Evolutionary conservation across 2,888 invertebrate species (phyloP), one percentile per base, ranked within the genome.

Genomic region (Agrochola litura): DNA sequence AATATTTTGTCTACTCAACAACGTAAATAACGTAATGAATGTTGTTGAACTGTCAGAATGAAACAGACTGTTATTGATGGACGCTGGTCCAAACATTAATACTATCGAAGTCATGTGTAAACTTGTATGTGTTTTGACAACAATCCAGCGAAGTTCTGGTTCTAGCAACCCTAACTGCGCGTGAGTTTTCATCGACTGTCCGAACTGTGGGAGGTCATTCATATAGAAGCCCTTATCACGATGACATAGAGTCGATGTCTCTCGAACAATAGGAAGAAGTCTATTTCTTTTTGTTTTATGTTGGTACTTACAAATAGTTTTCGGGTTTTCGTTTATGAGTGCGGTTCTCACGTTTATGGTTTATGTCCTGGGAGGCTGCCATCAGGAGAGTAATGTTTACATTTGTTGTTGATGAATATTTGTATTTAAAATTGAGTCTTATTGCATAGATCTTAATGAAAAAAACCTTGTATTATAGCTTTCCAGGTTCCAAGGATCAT

Each of bases 201-300:
- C 86, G 84, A 88, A 69, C 88, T 89, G 91, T 91, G 92, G 92
- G 92, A 92, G 92, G 92, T 92, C 92, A 82, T 73, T 76, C 46
- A 81, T 69, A 71, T 63, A 61, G 43, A 72, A 73, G 63, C 68
- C 74, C 68, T 77, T 85, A 88, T 74, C n/a, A 71, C 81, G 41
- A 82, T 0, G 73, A 0, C 6, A 69, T 85, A 88, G 67, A 79
- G 85, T 81, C n/a, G 30, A 86, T 58, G 68, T 84, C 81, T 60
- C n/a, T 19, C n/a, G 12, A 73, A 80, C 74, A 78, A 71, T 30
- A 64, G 16, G 68, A 41, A 30, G 52, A 73, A 74, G 46, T 30
- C 77, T 69, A 81, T 75, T 83, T 82, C 79, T 84, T 86, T 88
- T 89, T 87, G 86, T 89, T 87, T 82, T 84, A 69, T 60, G 46